Evolutionary conservation across 2,113 vertebrate species (phyloP).

Genomic region (Neogale vison): DNA sequence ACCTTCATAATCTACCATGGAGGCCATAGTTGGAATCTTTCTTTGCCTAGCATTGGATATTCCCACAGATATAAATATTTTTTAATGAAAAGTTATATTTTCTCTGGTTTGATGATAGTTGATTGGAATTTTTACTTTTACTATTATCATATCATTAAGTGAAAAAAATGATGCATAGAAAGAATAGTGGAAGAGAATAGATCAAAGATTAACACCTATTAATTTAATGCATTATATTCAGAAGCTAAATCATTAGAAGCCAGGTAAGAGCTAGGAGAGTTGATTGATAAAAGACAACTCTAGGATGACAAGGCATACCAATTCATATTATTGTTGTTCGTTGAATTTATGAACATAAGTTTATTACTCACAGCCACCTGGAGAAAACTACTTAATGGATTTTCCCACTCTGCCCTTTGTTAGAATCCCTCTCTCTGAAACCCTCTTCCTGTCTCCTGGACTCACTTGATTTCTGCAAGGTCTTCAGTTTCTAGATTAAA

Average conservation of each 20-base stretch:
- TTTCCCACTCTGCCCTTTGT: background rate
- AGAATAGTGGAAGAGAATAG: background rate
- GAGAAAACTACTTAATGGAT: background rate
- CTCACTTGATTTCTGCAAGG: background rate
- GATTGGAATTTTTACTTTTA: slow-evolving; percentile 24
- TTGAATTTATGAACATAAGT: background rate
- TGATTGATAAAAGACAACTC: background rate
- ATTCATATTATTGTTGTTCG: background rate
- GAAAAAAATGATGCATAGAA: background rate
- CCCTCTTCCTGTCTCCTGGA: background rate
- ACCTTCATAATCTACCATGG: background rate
- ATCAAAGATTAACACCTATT: background rate
- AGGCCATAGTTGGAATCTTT: background rate
- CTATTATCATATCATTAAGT: background rate
- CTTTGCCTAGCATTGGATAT: background rate
- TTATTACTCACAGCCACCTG: background rate
- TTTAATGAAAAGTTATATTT: background rate
- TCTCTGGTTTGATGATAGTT: background rate
- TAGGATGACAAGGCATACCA: background rate
- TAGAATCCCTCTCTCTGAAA: background rate
- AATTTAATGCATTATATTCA: background rate
- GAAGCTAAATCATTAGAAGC: background rate
- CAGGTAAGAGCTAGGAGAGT: background rate
- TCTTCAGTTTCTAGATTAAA: background rate
- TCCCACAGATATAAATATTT: background rate